Conservation (phyloP, 1,140 invertebrate species). For the Pseudomyrmex sp. region DNA sequence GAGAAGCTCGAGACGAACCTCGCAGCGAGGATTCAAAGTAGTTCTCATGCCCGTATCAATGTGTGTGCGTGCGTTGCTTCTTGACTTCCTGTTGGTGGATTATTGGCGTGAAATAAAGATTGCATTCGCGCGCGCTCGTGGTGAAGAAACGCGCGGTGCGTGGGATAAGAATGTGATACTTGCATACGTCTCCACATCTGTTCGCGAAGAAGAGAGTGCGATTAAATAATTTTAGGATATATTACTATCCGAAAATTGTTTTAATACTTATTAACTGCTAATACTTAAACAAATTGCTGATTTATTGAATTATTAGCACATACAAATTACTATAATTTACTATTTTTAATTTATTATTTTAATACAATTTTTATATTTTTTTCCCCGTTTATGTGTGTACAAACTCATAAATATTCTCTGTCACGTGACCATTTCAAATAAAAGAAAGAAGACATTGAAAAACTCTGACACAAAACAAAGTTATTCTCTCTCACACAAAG, state of each 20-base stretch:
- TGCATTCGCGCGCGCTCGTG: constrained; percentile 35
- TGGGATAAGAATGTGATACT: constrained; percentile 56
- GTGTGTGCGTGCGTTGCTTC: constrained; percentile 9
- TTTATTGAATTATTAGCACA: not conserved
- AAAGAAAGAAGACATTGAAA: not conserved
- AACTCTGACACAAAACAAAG: too few relatives aligned
- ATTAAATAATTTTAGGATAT: constrained; percentile 6
- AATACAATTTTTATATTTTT: not conserved
- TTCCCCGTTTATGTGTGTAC: not conserved
- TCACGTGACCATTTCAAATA: not conserved
- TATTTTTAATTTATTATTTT: too few relatives aligned
- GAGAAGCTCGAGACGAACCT: constrained; percentile 31
- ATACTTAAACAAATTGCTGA: not conserved
- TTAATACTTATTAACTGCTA: not conserved
- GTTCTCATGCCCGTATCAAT: constrained; percentile 56
- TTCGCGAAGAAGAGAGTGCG: constrained; percentile 32
- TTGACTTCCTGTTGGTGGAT: constrained; percentile 55
- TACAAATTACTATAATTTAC: too few relatives aligned
- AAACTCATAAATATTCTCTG: not conserved
- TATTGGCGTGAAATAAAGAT: constrained; percentile 62
- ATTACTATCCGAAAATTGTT: not conserved
- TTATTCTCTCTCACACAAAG: not conserved
- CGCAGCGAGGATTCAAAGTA: constrained; percentile 26
- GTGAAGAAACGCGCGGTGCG: constrained; percentile 31
- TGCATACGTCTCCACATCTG: constrained; percentile 46